A percentile compares a stretch with the other conserved stretches of the same genome.
phyloP scores from a whole-genome alignment of 2,113 vertebrate genomes.

The Neolamprologus devosi region DNA sequence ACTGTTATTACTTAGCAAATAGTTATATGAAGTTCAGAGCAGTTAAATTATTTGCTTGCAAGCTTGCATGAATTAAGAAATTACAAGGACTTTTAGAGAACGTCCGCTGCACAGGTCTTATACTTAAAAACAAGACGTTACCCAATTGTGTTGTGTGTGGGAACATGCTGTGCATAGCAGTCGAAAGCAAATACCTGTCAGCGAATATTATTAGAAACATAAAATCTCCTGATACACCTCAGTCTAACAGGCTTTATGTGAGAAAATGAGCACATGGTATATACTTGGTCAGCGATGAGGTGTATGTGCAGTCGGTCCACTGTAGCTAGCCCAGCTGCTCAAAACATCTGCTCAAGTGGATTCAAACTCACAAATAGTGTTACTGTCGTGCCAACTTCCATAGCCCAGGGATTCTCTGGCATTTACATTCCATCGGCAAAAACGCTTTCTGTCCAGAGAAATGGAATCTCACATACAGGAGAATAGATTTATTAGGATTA shows the following conservation, averaged over 20 bases:
- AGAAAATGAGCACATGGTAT: background rate
- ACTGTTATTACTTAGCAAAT: background rate
- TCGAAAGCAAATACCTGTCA: background rate
- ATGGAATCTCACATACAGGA: background rate
- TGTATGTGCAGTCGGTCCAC: background rate
- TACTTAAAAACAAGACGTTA: background rate
- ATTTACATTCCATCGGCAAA: background rate
- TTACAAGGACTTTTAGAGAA: background rate
- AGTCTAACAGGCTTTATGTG: background rate
- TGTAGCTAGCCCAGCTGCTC: background rate
- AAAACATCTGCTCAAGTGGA: background rate
- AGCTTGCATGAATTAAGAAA: background rate
- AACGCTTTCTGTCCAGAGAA: background rate
- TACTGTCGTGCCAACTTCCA: background rate
- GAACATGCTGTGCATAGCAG: background rate
- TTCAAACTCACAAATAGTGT: background rate
- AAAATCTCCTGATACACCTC: background rate
- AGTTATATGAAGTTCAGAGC: background rate
- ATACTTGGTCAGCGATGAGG: background rate
- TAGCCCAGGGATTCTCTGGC: background rate
- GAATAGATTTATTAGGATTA: background rate
- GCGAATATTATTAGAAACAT: background rate
- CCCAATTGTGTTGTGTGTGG: background rate
- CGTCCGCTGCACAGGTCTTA: background rate
- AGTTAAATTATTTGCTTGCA: background rate